Percentiles rank a stretch among this genome's conserved stretches.
These are phyloP conservation scores for Parnassius mnemosyne DNA, from an alignment of 2,888 invertebrate genomes.

Conservation along the genomic window DNA sequence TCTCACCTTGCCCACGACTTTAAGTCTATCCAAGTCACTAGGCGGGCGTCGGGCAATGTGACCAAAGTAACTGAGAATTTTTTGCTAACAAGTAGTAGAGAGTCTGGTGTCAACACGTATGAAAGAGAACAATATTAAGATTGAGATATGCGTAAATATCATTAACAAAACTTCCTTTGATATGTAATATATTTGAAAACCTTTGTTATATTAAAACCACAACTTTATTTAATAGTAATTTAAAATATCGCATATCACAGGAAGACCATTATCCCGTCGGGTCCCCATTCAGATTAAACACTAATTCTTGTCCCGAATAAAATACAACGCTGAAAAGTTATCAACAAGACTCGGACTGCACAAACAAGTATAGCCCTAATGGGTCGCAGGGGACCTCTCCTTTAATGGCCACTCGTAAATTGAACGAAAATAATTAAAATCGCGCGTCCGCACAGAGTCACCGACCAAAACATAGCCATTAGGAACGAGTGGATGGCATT, in stretches of 20 bases:
- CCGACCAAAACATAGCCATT: conserved; percentile 75
- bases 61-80: too few species aligned
- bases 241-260: conserved; percentile 47
- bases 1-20: too few species aligned
- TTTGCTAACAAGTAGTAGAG: too few species aligned
- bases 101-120: too few species aligned
- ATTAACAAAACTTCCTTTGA: conserved; percentile 4
- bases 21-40: too few species aligned
- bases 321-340: conserved; percentile 72
- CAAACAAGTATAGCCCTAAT: conserved; percentile 61
- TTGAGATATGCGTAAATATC: too few species aligned
- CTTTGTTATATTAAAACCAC: conserved; percentile 8
- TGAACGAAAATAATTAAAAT: conserved; percentile 80
- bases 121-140: too few species aligned
- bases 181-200: conserved; percentile 13
- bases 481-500: conserved; percentile 56
- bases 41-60: too few species aligned
- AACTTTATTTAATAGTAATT: conserved; percentile 42
- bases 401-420: conserved; percentile 79
- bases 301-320: conserved; percentile 65
- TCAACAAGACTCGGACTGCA: conserved; percentile 70
- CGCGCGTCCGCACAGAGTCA: conserved; percentile 57
- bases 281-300: conserved; percentile 57
- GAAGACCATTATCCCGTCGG: conserved; percentile 46
- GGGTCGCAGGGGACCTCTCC: conserved; percentile 70